phyloP scores from a whole-genome alignment of 2,888 invertebrate genomes.

The Agonopterix subpropinquella region DNA sequence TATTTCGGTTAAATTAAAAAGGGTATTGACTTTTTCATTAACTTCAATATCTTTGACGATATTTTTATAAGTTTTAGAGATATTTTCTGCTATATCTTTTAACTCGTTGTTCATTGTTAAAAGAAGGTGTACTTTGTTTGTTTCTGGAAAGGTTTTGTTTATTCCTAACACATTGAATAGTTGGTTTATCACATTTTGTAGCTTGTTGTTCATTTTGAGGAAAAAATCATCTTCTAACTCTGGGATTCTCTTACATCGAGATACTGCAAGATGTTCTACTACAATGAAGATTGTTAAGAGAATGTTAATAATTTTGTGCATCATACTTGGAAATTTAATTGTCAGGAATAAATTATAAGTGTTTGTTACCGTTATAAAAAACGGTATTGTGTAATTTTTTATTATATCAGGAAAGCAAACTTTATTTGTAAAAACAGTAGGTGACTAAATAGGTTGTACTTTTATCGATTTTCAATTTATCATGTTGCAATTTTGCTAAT shows the following conservation, averaged over 20 bases:
- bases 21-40: slow-evolving; percentile 8
- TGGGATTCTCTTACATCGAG: background rate
- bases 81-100: slow-evolving; percentile 15
- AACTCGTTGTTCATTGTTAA: slow-evolving; percentile 27
- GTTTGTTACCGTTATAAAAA: too few relatives aligned
- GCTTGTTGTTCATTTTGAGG: slow-evolving; percentile 15
- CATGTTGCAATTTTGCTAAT: background rate
- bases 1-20: slow-evolving; percentile 11
- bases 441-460: background rate
- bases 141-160: slow-evolving; percentile 14
- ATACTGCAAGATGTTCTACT: slow-evolving; percentile 3
- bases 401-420: too few relatives aligned
- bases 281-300: slow-evolving; percentile 8
- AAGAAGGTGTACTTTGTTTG: slow-evolving; percentile 18
- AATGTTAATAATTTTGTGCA: background rate
- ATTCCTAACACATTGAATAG: slow-evolving; percentile 27
- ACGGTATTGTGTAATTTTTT: too few relatives aligned
- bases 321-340: too few relatives aligned
- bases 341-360: too few relatives aligned
- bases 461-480: background rate
- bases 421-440: too few relatives aligned
- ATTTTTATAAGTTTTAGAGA: slow-evolving; percentile 18
- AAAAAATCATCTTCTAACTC: slow-evolving; percentile 15
- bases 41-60: slow-evolving; percentile 18
- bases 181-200: slow-evolving; percentile 25